Conservation (phyloP, 2,113 vertebrate species). For the human region GRCh38 chr3:81188001-81188500, state of each 20-base stretch:
- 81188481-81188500: not conserved
- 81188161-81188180: not conserved
- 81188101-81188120: not conserved
- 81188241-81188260: not conserved
- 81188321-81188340: not conserved
- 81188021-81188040: not conserved
- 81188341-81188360: not conserved
- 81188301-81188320: not conserved
- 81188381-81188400: not conserved
- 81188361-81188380: not conserved
- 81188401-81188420: not conserved
- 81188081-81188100: not conserved
- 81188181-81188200: conserved; percentile 29
- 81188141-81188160: conserved; percentile 2
- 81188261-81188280: not conserved
- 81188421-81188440: not conserved
- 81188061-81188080: not conserved
- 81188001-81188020: not conserved
- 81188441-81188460: not conserved
- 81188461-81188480: not conserved
- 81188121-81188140: not conserved
- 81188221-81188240: not conserved
- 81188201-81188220: not conserved
- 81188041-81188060: not conserved
- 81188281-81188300: not conserved